phyloP scores from a whole-genome alignment of 2,888 invertebrate species.

The Drosophila hamatofila region DNA sequence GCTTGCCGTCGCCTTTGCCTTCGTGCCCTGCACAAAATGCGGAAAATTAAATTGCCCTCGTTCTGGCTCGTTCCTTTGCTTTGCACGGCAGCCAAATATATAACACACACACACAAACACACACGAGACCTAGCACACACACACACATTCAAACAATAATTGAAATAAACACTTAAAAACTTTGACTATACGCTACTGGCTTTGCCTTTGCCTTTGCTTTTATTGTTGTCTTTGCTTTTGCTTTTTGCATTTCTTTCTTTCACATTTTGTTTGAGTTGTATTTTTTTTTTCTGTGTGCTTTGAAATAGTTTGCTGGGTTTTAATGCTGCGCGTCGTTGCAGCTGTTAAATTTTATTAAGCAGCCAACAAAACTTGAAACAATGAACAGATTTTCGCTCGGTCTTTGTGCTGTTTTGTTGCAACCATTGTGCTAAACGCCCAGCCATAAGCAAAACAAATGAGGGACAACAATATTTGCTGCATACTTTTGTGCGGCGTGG shows the following conservation, averaged over 20 bases:
- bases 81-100: conserved; percentile 32
- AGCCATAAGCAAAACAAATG: conserved; percentile 25
- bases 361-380: conserved; percentile 55
- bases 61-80: conserved; percentile 33
- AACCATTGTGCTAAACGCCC: conserved; percentile 26
- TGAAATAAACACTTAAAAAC: conserved; percentile 82
- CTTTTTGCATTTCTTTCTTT: conserved; percentile 19
- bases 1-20: conserved; percentile 34
- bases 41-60: conserved; percentile 80
- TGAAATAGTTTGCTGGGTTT: conserved; percentile 67
- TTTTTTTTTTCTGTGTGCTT: conserved; percentile 27
- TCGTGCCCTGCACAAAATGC: conserved; percentile 64
- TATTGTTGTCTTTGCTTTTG: conserved; percentile 28
- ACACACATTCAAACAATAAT: conserved; percentile 72
- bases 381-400: conserved; percentile 52
- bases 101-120: conserved; percentile 25
- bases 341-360: conserved; percentile 75
- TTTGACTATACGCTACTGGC: conserved; percentile 49
- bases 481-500: conserved; percentile 39
- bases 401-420: conserved; percentile 34
- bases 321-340: conserved; percentile 45
- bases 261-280: conserved; percentile 19
- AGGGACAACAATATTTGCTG: conserved; percentile 32
- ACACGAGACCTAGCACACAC: conserved; percentile 17
- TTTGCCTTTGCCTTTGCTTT: conserved; percentile 19